These are phyloP conservation scores for Indicator maculatus DNA, from an alignment of 2,113 vertebrate species.

Conservation along the genomic window DNA sequence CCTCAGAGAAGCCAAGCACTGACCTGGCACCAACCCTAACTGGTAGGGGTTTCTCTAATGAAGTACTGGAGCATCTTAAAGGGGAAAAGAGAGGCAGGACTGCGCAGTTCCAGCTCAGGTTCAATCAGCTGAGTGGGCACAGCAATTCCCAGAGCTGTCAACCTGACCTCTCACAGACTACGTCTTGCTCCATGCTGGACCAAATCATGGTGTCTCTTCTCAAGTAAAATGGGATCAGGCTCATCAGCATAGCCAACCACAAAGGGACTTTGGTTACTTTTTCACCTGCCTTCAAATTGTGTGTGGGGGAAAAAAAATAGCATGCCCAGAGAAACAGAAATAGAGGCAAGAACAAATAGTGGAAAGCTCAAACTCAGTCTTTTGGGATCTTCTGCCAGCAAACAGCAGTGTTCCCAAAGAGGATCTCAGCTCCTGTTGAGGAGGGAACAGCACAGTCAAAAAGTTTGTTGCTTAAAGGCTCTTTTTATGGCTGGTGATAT, in stretches of 20 bases:
- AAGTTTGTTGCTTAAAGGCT: not conserved
- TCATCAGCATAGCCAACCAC: not conserved
- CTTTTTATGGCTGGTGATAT: not conserved
- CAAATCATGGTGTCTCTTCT: not conserved
- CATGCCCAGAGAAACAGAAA: not conserved
- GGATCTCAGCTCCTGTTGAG: not conserved
- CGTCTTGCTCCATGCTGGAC: not conserved
- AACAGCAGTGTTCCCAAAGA: not conserved
- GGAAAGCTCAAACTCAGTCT: not conserved
- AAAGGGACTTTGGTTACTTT: not conserved
- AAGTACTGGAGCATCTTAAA: not conserved
- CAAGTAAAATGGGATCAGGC: not conserved
- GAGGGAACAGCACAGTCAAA: not conserved
- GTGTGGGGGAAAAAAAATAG: not conserved
- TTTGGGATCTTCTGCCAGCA: not conserved
- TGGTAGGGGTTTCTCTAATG: not conserved
- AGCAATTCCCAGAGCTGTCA: not conserved
- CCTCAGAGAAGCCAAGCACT: not conserved
- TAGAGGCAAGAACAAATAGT: conserved; percentile 1
- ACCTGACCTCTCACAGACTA: not conserved
- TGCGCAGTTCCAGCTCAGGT: not conserved
- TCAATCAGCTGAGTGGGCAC: not conserved
- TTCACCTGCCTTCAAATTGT: not conserved
- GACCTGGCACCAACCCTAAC: not conserved
- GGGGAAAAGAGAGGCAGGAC: not conserved